phyloP scores from a whole-genome alignment of 1,140 invertebrate species.

The Trialeurodes vaporariorum region DNA sequence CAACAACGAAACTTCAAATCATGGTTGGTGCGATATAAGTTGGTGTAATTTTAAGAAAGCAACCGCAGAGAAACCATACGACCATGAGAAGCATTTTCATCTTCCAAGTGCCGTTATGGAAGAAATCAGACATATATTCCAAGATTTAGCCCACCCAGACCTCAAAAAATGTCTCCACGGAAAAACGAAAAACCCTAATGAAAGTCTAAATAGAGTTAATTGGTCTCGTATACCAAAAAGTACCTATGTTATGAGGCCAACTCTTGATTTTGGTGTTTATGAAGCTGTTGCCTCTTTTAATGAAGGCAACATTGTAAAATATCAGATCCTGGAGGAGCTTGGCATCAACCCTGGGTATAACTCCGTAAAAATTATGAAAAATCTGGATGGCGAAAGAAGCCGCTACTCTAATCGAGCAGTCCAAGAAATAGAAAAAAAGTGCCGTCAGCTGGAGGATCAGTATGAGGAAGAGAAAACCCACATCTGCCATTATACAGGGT shows the following conservation, averaged over 20 bases:
- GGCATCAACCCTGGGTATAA: neutral
- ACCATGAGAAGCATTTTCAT: slow-evolving; percentile 11
- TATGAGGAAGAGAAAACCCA: neutral
- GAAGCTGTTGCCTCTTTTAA: slow-evolving; percentile 10
- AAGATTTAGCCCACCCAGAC: slow-evolving; percentile 14
- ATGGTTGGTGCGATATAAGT: slow-evolving; percentile 23
- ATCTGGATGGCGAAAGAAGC: neutral
- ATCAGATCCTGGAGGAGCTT: slow-evolving; percentile 7
- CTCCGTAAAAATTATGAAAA: neutral
- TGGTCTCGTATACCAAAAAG: slow-evolving; percentile 23
- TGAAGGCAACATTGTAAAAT: slow-evolving; percentile 11
- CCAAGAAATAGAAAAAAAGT: neutral
- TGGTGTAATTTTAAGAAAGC: slow-evolving; percentile 30
- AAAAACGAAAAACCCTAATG: slow-evolving; percentile 23
- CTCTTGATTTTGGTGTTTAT: slow-evolving; percentile 21
- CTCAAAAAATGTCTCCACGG: slow-evolving; percentile 20
- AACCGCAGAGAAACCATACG: slow-evolving; percentile 14
- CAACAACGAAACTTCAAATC: slow-evolving; percentile 13
- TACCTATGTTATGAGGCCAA: slow-evolving; percentile 18
- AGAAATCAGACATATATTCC: slow-evolving; percentile 17
- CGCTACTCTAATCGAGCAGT: neutral
- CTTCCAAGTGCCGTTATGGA: slow-evolving; percentile 12
- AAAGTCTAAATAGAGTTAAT: slow-evolving; percentile 22
- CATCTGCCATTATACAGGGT: too few relatives aligned
- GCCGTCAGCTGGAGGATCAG: neutral